phyloP scores from a whole-genome alignment of 2,888 invertebrate genomes.

The Sphaerophoria taeniata region DNA sequence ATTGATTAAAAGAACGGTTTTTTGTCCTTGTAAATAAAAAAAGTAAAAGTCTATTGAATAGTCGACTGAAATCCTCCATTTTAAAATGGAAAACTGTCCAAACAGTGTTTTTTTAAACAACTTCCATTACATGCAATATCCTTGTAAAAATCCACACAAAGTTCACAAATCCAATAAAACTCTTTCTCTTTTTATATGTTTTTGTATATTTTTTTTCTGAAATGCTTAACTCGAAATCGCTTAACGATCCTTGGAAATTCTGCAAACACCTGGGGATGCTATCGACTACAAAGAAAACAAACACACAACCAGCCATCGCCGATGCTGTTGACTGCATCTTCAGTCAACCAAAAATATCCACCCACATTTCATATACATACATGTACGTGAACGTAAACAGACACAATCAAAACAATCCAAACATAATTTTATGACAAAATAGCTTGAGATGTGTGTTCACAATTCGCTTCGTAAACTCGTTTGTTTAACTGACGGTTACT shows the following conservation, averaged over 20 bases:
- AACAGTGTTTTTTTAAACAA: not conserved
- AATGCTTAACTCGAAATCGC: constrained; percentile 62
- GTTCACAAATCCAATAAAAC: constrained; percentile 43
- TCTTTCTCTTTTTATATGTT: constrained; percentile 21
- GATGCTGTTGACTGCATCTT: constrained; percentile 23
- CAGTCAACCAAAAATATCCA: constrained; percentile 24
- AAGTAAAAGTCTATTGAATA: too few relatives aligned
- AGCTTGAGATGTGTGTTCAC: constrained; percentile 67
- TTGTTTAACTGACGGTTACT: constrained; percentile 40
- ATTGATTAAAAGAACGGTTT: too few relatives aligned
- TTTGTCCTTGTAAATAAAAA: too few relatives aligned
- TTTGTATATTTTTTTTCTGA: constrained; percentile 16
- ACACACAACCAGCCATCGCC: not conserved
- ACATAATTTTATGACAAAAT: constrained; percentile 72
- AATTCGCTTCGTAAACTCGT: constrained; percentile 57
- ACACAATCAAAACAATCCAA: too few relatives aligned
- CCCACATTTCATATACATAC: not conserved
- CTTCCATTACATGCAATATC: not conserved
- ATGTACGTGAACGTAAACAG: too few relatives aligned
- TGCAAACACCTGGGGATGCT: constrained; percentile 66
- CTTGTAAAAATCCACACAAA: not conserved
- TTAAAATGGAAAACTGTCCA: not conserved
- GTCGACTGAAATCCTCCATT: not conserved
- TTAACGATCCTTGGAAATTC: constrained; percentile 68
- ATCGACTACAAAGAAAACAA: constrained; percentile 40